Base-by-base conservation (phyloP, 2,888 invertebrate genomes). In the Scaptomyza reducta region DNA sequence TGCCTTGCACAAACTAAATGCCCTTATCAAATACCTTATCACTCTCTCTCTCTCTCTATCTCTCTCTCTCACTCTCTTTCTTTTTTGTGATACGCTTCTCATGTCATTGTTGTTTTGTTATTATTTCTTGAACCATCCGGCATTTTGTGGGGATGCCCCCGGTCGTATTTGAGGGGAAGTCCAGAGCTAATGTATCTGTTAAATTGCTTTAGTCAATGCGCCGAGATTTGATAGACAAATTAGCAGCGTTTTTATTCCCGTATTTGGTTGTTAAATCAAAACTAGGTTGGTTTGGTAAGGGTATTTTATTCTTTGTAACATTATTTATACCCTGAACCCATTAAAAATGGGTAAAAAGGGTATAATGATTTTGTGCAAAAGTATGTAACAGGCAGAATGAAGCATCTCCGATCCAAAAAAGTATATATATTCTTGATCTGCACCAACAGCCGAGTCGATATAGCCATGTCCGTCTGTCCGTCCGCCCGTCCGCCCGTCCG, bases 131-230 rank as follows among this genome's bases (percentile, higher is more conserved):
- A 31, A 45, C 57, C 69, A 70, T 64, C 64, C 54, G 68, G 38
- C 44, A 27, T 51, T 49, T 57, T 55, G 45, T 22, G 82, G 80
- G 87, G 85, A 84, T 69, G 60, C 68, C 87, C 87, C 85, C 69
- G 18, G 57, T 61, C 25, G 35, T 13, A 59, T 66, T 79, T 38
- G 13, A 58, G 85, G 87, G 87, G 82, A 82, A 84, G 69, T 35
- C 55, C 82, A 46, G 22, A 14, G 56, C 47, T 63, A 69, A 58
- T 61, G 54, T 63, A 47, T 74, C 40, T 74, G 68, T 47, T 75
- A 84, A 81, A 80, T 84, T 70, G 65, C 70, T 78, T 77, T 87
- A 87, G 84, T 77, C 63, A 67, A 74, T 65, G 60, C 55, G 67
- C 49, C 55, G 60, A 59, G 77, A 60, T 86, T 64, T 66, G 60